Evolutionary conservation across 2,113 vertebrate genomes (phyloP).

Genomic region (Callopanchax toddi): DNA sequence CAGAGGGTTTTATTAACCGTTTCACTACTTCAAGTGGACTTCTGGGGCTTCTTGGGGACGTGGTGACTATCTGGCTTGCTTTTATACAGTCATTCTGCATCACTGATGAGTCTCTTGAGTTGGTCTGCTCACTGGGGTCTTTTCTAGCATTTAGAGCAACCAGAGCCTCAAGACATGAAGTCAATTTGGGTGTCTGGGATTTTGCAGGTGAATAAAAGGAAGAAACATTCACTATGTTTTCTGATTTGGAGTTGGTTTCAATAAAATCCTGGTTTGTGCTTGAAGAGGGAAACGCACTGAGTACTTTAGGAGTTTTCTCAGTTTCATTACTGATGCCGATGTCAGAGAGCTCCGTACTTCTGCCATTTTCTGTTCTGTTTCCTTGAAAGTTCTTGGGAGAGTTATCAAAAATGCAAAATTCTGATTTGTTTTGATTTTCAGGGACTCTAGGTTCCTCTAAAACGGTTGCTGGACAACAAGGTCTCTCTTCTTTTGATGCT

Average conservation of each 20-base stretch:
- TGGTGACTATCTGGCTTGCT: constrained; percentile 87
- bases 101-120: constrained; percentile 75
- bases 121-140: constrained; percentile 78
- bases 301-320: constrained; percentile 71
- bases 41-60: constrained; percentile 91
- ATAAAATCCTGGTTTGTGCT: constrained; percentile 69
- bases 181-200: constrained; percentile 87
- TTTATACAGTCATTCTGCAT: constrained; percentile 81
- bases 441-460: constrained; percentile 79
- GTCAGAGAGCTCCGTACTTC: constrained; percentile 48
- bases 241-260: constrained; percentile 73
- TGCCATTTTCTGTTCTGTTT: constrained; percentile 63
- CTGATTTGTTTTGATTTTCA: constrained; percentile 80
- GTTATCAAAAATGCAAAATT: constrained; percentile 85
- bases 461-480: constrained; percentile 80
- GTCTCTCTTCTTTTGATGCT: constrained; percentile 81
- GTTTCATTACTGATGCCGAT: constrained; percentile 67
- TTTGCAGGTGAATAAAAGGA: constrained; percentile 80
- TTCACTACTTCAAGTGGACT: constrained; percentile 90
- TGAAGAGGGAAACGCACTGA: constrained; percentile 69
- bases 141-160: constrained; percentile 91
- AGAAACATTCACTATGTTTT: constrained; percentile 55
- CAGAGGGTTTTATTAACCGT: constrained; percentile 84
- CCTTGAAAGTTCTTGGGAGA: constrained; percentile 80
- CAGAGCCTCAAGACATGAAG: constrained; percentile 91